Percentiles rank a stretch among this genome's conserved stretches.
These are phyloP conservation scores for Siderastrea radians DNA, from an alignment of 92 coral and sea anemone species.

Conservation along the genomic window DNA sequence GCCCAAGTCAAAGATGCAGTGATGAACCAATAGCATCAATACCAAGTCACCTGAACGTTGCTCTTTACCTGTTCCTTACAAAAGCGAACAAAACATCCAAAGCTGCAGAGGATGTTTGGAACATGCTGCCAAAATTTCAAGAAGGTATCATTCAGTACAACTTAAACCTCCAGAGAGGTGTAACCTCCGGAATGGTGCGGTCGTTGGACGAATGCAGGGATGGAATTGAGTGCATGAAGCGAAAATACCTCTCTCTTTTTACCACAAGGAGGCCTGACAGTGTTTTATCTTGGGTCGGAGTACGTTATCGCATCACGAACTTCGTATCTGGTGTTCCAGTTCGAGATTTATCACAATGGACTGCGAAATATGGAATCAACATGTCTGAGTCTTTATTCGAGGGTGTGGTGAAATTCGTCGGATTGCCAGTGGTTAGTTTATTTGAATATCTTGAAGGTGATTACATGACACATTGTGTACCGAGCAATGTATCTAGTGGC, in stretches of 20 bases:
- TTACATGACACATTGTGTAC: conserved; percentile 60
- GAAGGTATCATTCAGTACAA: conserved; percentile 61
- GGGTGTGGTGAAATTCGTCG: conserved; percentile 47
- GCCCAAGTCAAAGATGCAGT: conserved; percentile 72
- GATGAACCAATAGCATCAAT: conserved; percentile 53
- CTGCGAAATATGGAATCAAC: conserved; percentile 30
- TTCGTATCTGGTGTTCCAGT: not conserved
- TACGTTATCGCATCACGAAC: not conserved
- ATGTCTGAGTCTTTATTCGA: conserved; percentile 30
- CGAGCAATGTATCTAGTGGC: conserved; percentile 63
- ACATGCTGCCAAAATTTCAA: conserved; percentile 41
- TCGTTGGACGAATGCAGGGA: conserved; percentile 61
- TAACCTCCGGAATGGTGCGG: conserved; percentile 77
- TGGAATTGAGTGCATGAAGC: conserved; percentile 63
- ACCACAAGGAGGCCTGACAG: not conserved
- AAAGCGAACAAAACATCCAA: conserved; percentile 51
- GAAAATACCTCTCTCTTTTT: conserved; percentile 13
- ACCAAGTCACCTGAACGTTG: conserved; percentile 14
- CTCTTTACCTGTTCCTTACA: conserved; percentile 42
- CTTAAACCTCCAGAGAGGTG: conserved; percentile 70
- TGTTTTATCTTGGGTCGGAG: conserved; percentile 22
- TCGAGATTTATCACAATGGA: conserved; percentile 44
- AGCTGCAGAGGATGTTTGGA: conserved; percentile 53
- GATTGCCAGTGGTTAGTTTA: conserved; percentile 58
- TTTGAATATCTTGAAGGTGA: conserved; percentile 58